Percentiles rank a stretch among this genome's conserved stretches.
Conservation (phyloP, 2,113 vertebrate species). For the Gorsachius goisagi region DNA sequence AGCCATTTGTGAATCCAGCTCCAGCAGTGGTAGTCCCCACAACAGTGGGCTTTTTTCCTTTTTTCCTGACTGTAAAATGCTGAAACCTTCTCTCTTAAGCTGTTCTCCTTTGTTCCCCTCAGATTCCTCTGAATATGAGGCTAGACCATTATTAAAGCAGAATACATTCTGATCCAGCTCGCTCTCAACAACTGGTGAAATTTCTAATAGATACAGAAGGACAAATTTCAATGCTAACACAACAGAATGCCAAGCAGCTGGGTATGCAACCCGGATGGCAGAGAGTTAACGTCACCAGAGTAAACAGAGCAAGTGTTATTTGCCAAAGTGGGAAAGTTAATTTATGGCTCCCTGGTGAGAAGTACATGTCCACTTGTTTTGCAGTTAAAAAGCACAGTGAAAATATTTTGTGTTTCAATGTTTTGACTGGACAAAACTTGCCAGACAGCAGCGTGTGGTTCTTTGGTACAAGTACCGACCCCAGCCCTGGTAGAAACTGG, state of each 20-base stretch:
- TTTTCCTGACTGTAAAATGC: background rate
- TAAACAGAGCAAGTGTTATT: background rate
- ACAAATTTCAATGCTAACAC: background rate
- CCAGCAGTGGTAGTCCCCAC: background rate
- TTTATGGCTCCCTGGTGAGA: background rate
- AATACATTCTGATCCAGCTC: background rate
- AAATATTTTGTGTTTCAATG: background rate
- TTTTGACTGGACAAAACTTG: background rate
- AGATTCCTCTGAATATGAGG: background rate
- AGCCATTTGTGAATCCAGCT: background rate
- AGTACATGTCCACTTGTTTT: background rate
- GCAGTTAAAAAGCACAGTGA: background rate
- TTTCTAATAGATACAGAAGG: background rate
- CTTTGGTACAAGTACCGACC: background rate
- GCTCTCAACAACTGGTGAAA: background rate
- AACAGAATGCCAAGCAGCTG: background rate
- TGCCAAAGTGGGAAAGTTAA: background rate
- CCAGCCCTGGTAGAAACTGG: background rate
- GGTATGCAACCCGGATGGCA: background rate
- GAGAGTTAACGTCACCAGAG: background rate
- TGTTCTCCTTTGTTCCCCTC: background rate
- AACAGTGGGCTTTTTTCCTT: background rate
- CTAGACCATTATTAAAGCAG: background rate
- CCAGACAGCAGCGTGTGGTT: background rate
- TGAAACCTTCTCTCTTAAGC: background rate